These are phyloP conservation scores for Pygmarrhopalites habei DNA, from an alignment of 1,140 invertebrate genomes.

Conservation along the genomic window DNA sequence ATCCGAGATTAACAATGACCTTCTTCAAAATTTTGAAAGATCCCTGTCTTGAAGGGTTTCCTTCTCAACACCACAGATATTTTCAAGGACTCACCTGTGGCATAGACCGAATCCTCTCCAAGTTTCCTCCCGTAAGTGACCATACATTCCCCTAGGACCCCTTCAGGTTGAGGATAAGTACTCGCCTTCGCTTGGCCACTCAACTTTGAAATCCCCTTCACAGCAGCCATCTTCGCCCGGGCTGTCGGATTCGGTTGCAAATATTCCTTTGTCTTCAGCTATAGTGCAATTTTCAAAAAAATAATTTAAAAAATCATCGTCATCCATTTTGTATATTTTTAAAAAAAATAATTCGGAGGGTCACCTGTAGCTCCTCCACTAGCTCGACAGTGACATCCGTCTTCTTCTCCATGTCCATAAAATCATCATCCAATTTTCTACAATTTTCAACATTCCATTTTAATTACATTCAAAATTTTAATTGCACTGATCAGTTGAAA, in stretches of 20 bases:
- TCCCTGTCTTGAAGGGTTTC: no score
- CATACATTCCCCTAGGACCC: slow-evolving; percentile 95
- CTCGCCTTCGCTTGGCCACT: slow-evolving; percentile 81
- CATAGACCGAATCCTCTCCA: slow-evolving; percentile 86
- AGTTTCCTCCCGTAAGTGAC: slow-evolving; percentile 88
- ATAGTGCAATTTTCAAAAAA: no score
- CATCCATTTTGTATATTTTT: no score
- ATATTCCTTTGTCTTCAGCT: slow-evolving; percentile 95
- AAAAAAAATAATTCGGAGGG: no score
- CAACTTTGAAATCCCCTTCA: slow-evolving; percentile 81
- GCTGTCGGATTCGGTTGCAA: slow-evolving; percentile 97
- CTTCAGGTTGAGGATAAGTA: slow-evolving; percentile 97
- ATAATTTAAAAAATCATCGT: no score
- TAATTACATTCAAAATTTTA: no score
- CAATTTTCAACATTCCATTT: no score
- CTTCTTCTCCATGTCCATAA: slow-evolving; percentile 99
- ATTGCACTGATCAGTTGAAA: no score
- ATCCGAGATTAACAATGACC: no score
- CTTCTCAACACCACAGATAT: no score
- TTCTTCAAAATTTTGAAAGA: no score
- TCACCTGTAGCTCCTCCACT: slow-evolving; percentile 93
- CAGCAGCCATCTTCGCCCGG: slow-evolving; percentile 88
- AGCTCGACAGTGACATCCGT: slow-evolving; percentile 92
- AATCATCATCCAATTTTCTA: slow-evolving; percentile 97
- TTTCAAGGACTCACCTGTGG: no score